Percentiles rank a stretch among this genome's conserved stretches.
These are phyloP conservation scores for Atherinomorus stipes DNA, from an alignment of 2,113 vertebrate genomes.

Conservation along the genomic window DNA sequence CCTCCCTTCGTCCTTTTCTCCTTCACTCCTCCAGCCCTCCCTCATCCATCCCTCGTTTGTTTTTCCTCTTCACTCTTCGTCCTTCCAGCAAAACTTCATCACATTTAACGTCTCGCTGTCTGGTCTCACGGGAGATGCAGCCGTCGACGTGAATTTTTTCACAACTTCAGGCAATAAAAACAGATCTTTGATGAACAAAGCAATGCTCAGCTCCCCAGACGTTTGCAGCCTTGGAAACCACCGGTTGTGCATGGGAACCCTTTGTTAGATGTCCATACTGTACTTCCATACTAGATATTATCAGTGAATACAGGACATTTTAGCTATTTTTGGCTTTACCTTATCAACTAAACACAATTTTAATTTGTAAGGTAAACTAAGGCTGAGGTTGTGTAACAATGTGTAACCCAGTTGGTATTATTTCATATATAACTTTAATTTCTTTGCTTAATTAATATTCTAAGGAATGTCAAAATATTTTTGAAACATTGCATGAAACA, in stretches of 20 bases:
- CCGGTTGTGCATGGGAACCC: slow-evolving; percentile 1
- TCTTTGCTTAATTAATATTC: neutral
- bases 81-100: slow-evolving; percentile 45
- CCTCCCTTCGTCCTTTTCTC: slow-evolving; percentile 28
- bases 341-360: no score
- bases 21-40: slow-evolving; percentile 17
- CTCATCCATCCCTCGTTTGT: slow-evolving; percentile 10
- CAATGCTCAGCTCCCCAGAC: slow-evolving; percentile 32
- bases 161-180: slow-evolving; percentile 35
- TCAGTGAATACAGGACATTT: neutral
- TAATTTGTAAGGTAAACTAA: no score
- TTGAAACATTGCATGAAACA: neutral
- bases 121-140: slow-evolving; percentile 54
- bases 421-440: no score
- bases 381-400: no score
- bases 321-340: neutral
- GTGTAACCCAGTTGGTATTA: no score
- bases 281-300: neutral
- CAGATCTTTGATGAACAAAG: slow-evolving; percentile 5
- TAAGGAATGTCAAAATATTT: neutral
- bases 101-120: slow-evolving; percentile 40
- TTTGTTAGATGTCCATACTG: neutral
- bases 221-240: slow-evolving; percentile 28
- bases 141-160: slow-evolving; percentile 66
- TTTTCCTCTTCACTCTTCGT: neutral